Percentiles rank a stretch among this genome's conserved stretches.
Conservation (phyloP, 2,888 invertebrate species). For the Lampropteryx suffumata region DNA sequence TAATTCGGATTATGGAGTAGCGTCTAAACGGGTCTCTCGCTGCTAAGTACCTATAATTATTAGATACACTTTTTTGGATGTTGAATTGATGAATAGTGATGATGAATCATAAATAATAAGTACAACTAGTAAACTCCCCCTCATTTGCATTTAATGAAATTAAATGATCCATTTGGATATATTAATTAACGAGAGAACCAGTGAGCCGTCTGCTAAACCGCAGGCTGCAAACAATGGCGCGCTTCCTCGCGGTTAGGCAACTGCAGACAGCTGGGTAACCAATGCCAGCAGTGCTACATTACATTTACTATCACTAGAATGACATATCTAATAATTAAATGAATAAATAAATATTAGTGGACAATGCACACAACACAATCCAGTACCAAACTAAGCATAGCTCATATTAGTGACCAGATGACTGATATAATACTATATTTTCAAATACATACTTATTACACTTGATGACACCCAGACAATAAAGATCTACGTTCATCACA, state of each 20-base stretch:
- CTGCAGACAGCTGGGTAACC: slow-evolving; percentile 8
- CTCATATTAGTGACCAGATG: too few species aligned
- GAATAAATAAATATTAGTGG: too few species aligned
- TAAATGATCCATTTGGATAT: slow-evolving; percentile 82
- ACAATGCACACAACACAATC: too few species aligned
- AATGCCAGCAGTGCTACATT: too few species aligned
- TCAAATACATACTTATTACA: too few species aligned
- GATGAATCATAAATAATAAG: slow-evolving; percentile 46
- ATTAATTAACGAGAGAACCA: slow-evolving; percentile 80
- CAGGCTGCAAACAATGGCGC: slow-evolving; percentile 38
- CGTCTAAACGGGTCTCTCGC: slow-evolving; percentile 32
- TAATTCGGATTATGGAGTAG: slow-evolving; percentile 44
- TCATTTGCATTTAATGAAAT: slow-evolving; percentile 82
- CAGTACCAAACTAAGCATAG: too few species aligned
- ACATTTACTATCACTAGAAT: too few species aligned
- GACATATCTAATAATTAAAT: too few species aligned
- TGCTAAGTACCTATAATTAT: slow-evolving; percentile 24
- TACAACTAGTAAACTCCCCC: slow-evolving; percentile 66
- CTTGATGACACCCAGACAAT: too few species aligned
- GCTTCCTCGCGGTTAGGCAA: slow-evolving; percentile 6
- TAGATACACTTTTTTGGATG: slow-evolving; percentile 2
- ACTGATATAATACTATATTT: too few species aligned
- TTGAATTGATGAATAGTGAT: slow-evolving; percentile 25
- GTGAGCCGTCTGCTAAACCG: slow-evolving; percentile 71
- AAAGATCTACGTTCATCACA: too few species aligned